Evolutionary conservation across 1,140 invertebrate species (phyloP).

Genomic region (Grapholita molesta): DNA sequence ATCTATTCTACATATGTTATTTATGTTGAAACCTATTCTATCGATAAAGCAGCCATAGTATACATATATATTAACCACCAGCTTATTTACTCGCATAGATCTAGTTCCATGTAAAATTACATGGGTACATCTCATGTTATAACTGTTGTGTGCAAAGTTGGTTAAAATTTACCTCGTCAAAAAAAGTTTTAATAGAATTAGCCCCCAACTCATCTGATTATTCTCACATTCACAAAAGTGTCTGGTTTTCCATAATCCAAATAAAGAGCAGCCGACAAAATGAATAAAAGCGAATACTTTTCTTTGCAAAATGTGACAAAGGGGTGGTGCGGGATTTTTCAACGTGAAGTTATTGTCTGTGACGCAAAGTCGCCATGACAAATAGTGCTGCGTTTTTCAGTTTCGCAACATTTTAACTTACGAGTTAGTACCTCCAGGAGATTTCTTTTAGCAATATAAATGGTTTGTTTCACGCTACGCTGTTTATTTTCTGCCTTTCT

Average conservation of each 20-base stretch:
- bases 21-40: too few relatives aligned
- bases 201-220: neutral
- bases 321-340: slow-evolving; percentile 59
- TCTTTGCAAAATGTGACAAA: slow-evolving; percentile 65
- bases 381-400: slow-evolving; percentile 51
- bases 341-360: slow-evolving; percentile 62
- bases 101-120: too few relatives aligned
- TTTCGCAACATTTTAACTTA: slow-evolving; percentile 53
- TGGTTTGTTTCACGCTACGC: slow-evolving; percentile 1
- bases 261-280: slow-evolving; percentile 50
- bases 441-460: slow-evolving; percentile 16
- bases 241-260: slow-evolving; percentile 21
- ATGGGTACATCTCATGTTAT: neutral
- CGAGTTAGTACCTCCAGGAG: slow-evolving; percentile 24
- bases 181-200: neutral
- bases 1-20: too few relatives aligned
- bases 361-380: slow-evolving; percentile 56
- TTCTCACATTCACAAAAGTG: slow-evolving; percentile 12
- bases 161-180: neutral
- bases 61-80: too few relatives aligned
- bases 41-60: too few relatives aligned
- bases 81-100: too few relatives aligned
- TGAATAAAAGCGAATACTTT: slow-evolving; percentile 57
- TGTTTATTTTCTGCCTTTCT: neutral
- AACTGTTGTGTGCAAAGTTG: neutral